These are phyloP conservation scores for Heliornis fulica DNA, from an alignment of 2,113 vertebrate genomes.

Conservation along the genomic window DNA sequence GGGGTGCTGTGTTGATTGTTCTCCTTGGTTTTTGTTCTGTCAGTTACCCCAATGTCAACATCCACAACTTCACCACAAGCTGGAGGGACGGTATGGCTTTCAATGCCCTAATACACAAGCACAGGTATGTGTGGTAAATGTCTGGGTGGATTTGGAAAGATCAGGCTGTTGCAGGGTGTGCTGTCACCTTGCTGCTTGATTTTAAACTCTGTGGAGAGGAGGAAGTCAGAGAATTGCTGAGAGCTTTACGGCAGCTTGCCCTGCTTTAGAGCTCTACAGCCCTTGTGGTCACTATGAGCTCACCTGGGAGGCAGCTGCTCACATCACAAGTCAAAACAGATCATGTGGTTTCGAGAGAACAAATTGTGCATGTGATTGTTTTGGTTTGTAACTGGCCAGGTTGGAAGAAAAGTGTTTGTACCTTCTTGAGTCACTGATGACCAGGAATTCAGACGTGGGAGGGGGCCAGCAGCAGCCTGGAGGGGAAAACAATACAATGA, in stretches of 20 bases:
- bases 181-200: not conserved
- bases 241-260: not conserved
- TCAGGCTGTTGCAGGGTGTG: not conserved
- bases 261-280: not conserved
- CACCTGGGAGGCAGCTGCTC: not conserved
- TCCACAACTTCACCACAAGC: slow-evolving; percentile 96
- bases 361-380: not conserved
- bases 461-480: not conserved
- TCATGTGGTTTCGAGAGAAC: not conserved
- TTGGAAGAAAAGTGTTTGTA: not conserved
- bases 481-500: not conserved
- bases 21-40: not conserved
- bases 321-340: not conserved
- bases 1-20: not conserved
- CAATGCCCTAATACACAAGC: slow-evolving; percentile 97
- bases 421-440: not conserved
- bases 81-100: slow-evolving; percentile 99
- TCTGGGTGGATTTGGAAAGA: not conserved
- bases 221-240: not conserved
- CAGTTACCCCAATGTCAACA: slow-evolving; percentile 96
- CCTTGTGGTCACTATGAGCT: not conserved
- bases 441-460: accelerated
- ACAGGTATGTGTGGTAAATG: slow-evolving; percentile 76
- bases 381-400: not conserved
- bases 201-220: not conserved